phyloP scores from a whole-genome alignment of 2,113 vertebrate genomes.

The Sterna hirundo region DNA sequence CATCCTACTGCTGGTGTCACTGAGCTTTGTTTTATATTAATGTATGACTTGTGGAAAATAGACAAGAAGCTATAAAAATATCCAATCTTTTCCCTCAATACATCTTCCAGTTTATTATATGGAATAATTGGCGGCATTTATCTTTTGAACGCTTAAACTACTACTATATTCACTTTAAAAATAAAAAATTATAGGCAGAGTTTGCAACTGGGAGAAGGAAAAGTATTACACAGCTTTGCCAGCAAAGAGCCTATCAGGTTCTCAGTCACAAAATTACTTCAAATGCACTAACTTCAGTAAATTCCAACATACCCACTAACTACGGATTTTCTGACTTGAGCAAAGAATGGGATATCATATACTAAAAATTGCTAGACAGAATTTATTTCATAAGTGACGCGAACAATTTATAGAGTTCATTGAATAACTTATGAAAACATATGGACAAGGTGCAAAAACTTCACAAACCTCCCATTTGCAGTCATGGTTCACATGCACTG shows the following conservation, averaged over 20 bases:
- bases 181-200: neutral
- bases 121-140: conserved; percentile 5
- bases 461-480: neutral
- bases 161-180: neutral
- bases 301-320: neutral
- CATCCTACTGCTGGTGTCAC: neutral
- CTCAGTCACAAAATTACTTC: neutral
- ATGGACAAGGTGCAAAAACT: neutral
- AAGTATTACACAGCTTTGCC: neutral
- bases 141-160: neutral
- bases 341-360: neutral
- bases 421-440: neutral
- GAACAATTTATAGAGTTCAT: neutral
- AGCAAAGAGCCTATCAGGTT: neutral
- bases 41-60: neutral
- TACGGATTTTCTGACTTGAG: neutral
- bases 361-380: neutral
- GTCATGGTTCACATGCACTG: neutral
- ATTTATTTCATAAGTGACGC: neutral
- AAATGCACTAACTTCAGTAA: neutral
- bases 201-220: neutral
- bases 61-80: neutral
- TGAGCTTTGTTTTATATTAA: neutral
- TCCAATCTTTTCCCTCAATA: neutral
- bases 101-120: neutral